Conservation (phyloP, 2,888 invertebrate genomes). For the Macrosiphum euphorbiae region DNA sequence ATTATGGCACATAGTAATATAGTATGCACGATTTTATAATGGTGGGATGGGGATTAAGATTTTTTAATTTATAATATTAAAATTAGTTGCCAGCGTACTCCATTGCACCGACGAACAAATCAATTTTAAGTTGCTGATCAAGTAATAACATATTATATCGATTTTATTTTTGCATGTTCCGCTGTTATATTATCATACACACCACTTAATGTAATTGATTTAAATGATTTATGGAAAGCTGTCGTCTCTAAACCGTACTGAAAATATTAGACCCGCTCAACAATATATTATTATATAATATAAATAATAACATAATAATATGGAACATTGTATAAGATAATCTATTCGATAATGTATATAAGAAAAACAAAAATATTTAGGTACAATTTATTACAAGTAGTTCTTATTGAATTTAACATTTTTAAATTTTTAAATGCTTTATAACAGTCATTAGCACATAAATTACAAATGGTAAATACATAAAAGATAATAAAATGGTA, state of each 20-base stretch:
- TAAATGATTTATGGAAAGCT: not conserved
- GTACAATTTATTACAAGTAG: not conserved
- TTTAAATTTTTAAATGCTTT: not conserved
- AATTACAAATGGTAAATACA: not conserved
- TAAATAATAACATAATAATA: not conserved
- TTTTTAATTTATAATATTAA: slow-evolving; percentile 6
- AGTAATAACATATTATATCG: not conserved
- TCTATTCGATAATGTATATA: not conserved
- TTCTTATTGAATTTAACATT: not conserved
- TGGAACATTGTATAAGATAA: not conserved
- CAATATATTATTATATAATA: not conserved
- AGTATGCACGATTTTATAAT: not conserved
- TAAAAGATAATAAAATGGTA: not conserved
- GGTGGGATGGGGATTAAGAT: not conserved
- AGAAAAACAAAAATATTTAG: not conserved
- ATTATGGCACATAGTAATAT: not conserved
- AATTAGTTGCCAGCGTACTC: not conserved
- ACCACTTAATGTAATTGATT: not conserved
- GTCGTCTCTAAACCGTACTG: not conserved
- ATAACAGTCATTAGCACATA: not conserved
- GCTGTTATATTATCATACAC: not conserved
- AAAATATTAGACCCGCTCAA: not conserved
- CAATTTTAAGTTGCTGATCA: not conserved
- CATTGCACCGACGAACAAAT: not conserved
- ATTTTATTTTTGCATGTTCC: not conserved